Conservation (phyloP, 2,113 vertebrate genomes). For the Hippocampus abdominalis region DNA sequence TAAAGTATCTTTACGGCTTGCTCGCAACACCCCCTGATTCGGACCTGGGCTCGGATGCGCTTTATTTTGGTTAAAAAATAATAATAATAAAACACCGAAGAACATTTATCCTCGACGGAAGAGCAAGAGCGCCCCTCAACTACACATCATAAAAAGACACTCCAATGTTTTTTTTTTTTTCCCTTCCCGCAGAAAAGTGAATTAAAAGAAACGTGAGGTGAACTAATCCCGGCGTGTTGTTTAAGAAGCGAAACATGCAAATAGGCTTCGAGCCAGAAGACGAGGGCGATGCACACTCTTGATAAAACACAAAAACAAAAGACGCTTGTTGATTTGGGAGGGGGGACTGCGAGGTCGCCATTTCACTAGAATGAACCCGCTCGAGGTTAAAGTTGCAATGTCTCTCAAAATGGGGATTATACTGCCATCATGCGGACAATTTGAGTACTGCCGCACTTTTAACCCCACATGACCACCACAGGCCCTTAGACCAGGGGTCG, state of each 20-base stretch:
- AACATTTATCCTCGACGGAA: conserved; percentile 16
- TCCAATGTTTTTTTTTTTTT: not conserved
- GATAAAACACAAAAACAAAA: not conserved
- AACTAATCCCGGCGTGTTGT: not conserved
- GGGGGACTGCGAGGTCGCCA: not conserved
- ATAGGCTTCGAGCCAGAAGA: not conserved
- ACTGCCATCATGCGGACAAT: not conserved
- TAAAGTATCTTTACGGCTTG: no score
- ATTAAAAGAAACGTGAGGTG: not conserved
- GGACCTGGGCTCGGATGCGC: conserved; percentile 57
- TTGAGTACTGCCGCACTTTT: not conserved
- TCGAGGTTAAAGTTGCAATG: not conserved
- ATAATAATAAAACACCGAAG: not conserved
- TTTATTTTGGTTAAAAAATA: conserved; percentile 41
- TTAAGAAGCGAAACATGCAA: not conserved
- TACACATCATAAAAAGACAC: not conserved
- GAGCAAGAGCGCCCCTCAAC: conserved; percentile 65
- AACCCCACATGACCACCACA: no score
- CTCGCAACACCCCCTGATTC: conserved; percentile 30
- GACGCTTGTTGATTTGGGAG: not conserved
- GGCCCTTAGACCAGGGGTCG: no score
- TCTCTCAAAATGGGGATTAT: not conserved
- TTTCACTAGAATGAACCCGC: not conserved
- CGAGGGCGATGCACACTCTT: not conserved
- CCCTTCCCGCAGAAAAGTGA: not conserved